A percentile compares a stretch with the other conserved stretches of the same genome.
phyloP scores from a whole-genome alignment of 2,113 vertebrate species.

The Prolemur simus region DNA sequence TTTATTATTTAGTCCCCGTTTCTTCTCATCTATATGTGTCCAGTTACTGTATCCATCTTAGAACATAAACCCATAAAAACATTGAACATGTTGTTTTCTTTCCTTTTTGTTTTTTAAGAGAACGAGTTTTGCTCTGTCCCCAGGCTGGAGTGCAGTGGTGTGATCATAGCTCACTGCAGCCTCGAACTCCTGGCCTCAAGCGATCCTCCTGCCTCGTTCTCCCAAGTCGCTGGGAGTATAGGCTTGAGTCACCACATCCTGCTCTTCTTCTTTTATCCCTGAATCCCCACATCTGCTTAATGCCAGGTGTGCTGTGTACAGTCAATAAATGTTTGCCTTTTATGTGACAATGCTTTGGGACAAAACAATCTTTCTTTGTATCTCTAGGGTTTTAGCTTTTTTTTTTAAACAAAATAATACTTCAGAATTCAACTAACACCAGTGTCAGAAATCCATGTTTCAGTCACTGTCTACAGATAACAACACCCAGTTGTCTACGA shows the following conservation, averaged over 20 bases:
- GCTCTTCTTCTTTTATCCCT: neutral
- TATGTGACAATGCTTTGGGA: neutral
- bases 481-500: rapidly evolving
- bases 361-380: neutral
- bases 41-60: neutral
- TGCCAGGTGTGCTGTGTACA: neutral
- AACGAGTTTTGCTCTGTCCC: too few species aligned
- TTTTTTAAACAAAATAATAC: neutral
- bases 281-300: neutral
- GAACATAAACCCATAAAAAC: neutral
- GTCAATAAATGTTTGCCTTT: neutral
- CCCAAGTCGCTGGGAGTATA: too few species aligned
- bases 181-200: too few species aligned
- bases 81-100: neutral
- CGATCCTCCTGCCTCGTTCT: too few species aligned
- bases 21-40: neutral
- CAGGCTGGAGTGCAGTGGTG: too few species aligned
- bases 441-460: neutral
- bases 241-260: too few species aligned
- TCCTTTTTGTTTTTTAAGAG: too few species aligned
- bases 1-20: neutral
- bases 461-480: neutral
- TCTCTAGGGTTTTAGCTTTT: neutral
- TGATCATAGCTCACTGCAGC: too few species aligned
- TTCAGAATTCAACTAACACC: neutral